Evolutionary conservation across 2,113 vertebrate genomes (phyloP).

Genomic region (Calidris pygmaea): DNA sequence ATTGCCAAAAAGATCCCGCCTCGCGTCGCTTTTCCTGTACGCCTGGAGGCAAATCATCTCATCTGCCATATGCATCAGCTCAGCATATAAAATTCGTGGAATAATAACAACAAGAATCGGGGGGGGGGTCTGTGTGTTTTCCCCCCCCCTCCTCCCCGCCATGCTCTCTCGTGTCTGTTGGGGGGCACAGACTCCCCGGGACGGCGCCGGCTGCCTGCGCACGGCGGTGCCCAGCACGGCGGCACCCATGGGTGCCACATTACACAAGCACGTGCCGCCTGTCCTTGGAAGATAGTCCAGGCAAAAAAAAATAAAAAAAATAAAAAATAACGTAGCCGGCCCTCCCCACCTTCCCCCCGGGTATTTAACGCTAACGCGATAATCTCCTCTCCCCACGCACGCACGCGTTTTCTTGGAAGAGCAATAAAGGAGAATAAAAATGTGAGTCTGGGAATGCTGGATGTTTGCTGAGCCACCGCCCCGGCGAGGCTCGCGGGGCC

Average conservation of each 20-base stretch:
- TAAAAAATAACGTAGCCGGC: rapidly evolving
- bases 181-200: background rate
- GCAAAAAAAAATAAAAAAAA: background rate
- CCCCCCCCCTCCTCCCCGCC: background rate
- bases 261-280: background rate
- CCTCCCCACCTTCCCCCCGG: background rate
- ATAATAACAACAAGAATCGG: background rate
- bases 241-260: background rate
- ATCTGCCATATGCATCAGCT: constrained; percentile 29
- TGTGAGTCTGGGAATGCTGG: background rate
- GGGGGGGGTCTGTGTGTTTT: too few species aligned
- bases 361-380: background rate
- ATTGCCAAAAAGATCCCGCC: background rate
- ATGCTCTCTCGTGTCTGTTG: background rate
- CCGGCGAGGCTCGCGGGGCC: background rate
- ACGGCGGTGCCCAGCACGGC: background rate
- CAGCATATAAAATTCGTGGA: background rate
- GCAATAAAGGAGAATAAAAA: constrained; percentile 4
- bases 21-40: background rate
- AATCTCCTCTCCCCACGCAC: background rate
- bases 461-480: background rate
- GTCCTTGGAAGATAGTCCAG: background rate
- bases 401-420: background rate
- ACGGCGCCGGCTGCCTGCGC: background rate
- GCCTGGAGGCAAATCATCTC: constrained; percentile 45